Evolutionary conservation across 1,140 invertebrate genomes (phyloP), one percentile per base, ranked within the genome.

Genomic region (Bombus pascuorum): DNA sequence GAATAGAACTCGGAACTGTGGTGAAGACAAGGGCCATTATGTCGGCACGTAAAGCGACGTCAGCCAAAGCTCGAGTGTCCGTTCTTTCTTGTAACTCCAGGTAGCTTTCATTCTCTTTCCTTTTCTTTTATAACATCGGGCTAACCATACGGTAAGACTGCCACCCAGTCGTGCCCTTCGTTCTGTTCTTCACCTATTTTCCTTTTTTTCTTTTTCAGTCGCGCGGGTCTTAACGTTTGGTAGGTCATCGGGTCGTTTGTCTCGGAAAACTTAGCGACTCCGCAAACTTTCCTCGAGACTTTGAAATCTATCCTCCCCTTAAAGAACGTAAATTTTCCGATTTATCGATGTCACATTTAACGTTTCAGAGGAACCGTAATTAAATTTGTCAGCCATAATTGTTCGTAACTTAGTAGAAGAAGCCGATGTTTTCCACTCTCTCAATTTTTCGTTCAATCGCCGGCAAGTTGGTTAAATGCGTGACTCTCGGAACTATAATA

Each of bases 1-100:
- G 90, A 92, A 93, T 93, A 90, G 90, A 90, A 89, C 86, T 89
- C 86, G 89, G 86, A 89, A 92, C 88, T 85, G 88, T 83, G 85
- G 90, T 83, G 84, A 90, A 92, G 89, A 91, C 92, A 93, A 94
- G 93, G 91, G 89, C 93, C 92, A 93, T 94, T 94, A 94, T 92
- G 86, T 73, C 76, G 87, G 91, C 93, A 94, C 93, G 93, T 94
- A 94, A 91, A 92, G 93, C 93, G 89, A 90, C 90, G 93, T 94
- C 93, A 93, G 93, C 93, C 90, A 71, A 73, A 92, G 87, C 90
- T 93, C 92, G 91, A 92, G 91, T 92, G 92, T 92, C 87, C 89
- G 83, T 91, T 89, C 87, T 91, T 91, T 82, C 87, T 86, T 87
- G 89, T 85, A 81, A 87, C 81, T 83, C 81, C 68, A 68, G 81